phyloP scores from a whole-genome alignment of 1,140 invertebrate genomes.

The Drosophila kepulauana region DNA sequence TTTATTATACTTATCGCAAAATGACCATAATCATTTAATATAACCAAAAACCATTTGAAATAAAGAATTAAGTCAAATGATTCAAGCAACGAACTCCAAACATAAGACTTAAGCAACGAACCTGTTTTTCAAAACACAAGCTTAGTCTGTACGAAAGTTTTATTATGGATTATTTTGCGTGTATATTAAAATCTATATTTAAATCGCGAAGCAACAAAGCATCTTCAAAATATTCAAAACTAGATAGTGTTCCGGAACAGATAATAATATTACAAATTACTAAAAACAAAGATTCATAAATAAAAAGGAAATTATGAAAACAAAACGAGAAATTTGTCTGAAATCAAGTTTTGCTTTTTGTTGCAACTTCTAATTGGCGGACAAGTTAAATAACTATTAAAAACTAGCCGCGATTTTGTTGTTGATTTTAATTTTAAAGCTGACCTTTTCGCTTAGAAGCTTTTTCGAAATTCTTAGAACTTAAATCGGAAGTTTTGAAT shows the following conservation, averaged over 20 bases:
- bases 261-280: slow-evolving; percentile 6
- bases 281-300: background rate
- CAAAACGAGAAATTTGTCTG: background rate
- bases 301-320: background rate
- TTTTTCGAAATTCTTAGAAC: slow-evolving; percentile 3
- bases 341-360: slow-evolving; percentile 3
- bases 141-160: background rate
- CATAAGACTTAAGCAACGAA: slow-evolving; percentile 54
- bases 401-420: background rate
- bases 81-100: slow-evolving; percentile 26
- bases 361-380: background rate
- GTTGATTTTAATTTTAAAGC: background rate
- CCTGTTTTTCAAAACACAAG: slow-evolving; percentile 50
- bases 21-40: background rate
- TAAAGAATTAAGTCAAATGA: slow-evolving; percentile 27
- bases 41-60: slow-evolving; percentile 11
- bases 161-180: slow-evolving; percentile 1
- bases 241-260: slow-evolving; percentile 3
- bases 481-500: background rate
- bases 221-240: background rate
- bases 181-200: background rate
- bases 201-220: background rate
- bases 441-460: slow-evolving; percentile 4
- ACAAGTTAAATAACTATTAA: slow-evolving; percentile 7
- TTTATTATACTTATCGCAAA: slow-evolving; percentile 25